Evolutionary conservation across 2,797 vertebrate species (phyloP).

Genomic region (Chelon labrosus): DNA sequence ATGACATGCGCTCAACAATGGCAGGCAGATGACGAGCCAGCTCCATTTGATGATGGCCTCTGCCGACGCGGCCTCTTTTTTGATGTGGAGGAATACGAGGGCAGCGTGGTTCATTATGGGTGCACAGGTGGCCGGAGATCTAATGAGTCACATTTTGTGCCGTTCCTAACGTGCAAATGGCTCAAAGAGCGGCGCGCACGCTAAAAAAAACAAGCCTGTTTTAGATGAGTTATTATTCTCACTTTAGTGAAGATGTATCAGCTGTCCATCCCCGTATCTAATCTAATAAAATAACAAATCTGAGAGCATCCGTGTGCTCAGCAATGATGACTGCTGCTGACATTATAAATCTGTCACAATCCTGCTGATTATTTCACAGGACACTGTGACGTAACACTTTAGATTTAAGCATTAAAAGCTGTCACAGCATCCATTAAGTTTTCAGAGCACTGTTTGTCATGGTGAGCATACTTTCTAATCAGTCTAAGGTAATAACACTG

Average conservation of each 20-base stretch:
- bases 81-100: slow-evolving; percentile 57
- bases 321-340: too few species aligned
- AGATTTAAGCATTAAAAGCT: slow-evolving; percentile 1
- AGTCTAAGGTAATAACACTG: slow-evolving; percentile 67
- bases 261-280: neutral
- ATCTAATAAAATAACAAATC: neutral
- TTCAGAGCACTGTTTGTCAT: slow-evolving; percentile 5
- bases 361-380: neutral
- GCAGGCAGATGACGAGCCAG: slow-evolving; percentile 79
- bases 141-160: slow-evolving; percentile 69
- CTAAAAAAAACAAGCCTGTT: slow-evolving; percentile 22
- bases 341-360: neutral
- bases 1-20: slow-evolving; percentile 84
- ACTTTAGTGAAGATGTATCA: neutral
- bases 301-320: too few species aligned
- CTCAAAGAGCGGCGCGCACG: neutral
- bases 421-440: slow-evolving; percentile 9
- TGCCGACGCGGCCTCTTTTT: slow-evolving; percentile 50
- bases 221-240: neutral
- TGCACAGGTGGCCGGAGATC: slow-evolving; percentile 77
- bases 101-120: slow-evolving; percentile 65
- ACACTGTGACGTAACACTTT: neutral
- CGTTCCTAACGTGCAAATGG: slow-evolving; percentile 39
- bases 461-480: slow-evolving; percentile 33
- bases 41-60: slow-evolving; percentile 74